Base-by-base conservation (phyloP, 2,113 vertebrate genomes). In the Bujurquina vittata region DNA sequence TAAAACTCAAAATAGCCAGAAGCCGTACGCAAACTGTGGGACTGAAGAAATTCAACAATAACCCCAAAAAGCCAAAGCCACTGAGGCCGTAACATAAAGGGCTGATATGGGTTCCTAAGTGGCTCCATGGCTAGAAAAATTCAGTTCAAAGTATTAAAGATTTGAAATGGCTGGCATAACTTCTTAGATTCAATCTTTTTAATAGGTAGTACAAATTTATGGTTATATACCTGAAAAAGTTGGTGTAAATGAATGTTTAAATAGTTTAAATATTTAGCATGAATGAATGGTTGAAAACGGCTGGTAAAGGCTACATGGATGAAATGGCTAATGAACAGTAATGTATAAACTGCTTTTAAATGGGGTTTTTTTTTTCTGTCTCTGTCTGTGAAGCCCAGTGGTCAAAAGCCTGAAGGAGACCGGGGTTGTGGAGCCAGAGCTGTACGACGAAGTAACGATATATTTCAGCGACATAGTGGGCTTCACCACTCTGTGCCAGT, bases 401-500 rank as follows among this genome's bases (percentile, higher is more conserved):
- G 98, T 99, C 63, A 97, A 96, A 74, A 98, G 97, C 63, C 95
- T 99, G 94, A 99, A 99, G 94, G 97, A 99, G 93, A 97, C 95
- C 0, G 98, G 98, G 3, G 82, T 87, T 4, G 98, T 99, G 91
- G 96, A 98, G 89, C 97, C 98, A 4, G 98, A 99, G 92, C 94
- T 99, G 8, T 99, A 98, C 63, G 97, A 99, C 29, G 97, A 98
- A 90, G 98, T 99, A 72, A 99, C 97, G 1, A 96, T 99, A 83
- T 99, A 99, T 93, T 99, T 99, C 96, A 99, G 98, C 57, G 98
- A 99, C 94, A 99, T 99, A 5, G 98, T 99, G 10, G 98, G 98
- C 18, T 99, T 99, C 93, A 99, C 98, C 77, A 98, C 98, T 0
- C 96, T 99, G 90, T 99, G 98, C 95, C 97, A 97, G 91, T 98